Evolutionary conservation across 2,888 invertebrate species (phyloP), one percentile per base, ranked within the genome.

Genomic region (Syritta pipiens): DNA sequence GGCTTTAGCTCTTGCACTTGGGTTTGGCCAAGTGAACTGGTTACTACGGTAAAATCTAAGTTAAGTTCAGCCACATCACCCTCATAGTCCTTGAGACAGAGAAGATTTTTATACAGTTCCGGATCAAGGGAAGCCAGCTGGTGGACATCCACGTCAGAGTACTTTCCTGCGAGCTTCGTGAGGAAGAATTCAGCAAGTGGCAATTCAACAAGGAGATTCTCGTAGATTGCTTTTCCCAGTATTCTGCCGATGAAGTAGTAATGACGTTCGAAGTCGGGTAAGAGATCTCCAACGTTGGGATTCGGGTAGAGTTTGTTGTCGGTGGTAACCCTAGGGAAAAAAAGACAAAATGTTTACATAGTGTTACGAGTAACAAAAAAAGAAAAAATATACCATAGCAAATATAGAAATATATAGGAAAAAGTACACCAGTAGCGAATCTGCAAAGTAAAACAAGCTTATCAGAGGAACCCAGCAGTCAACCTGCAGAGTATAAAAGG

Each of bases 121-220:
- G 89, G 89, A 91, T 99, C 99, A 1, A 99, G 90, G 0, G 97
- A 97, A 4, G 96, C 95, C 82, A 99, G 89, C 86, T 98, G 96
- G 90, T 98, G 97, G 46, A 97, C 94, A 84, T 96, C 96, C 53
- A 93, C 92, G 9, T 93, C 92, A 60, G 92, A 91, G 82, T 89
- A 89, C 84, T 95, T 94, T 0, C 96, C 94, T 24, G 97, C 92
- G 44, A 96, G 90, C 89, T 96, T 96, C 0, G 96, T 95, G 19
- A 99, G 90, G 89, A 99, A 99, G 89, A 99, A 99, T 85, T 96
- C 96, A 1, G 99, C 98, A 83, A 99, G 91, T 0, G 98, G 98
- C 28, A 99, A 89, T 87, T 99, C 99, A 3, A 98, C 96, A 75
- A 99, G 89, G 60, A 98, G 92, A 88, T 97, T 97, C 88, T 98